Evolutionary conservation across 30 jellyfish, hydroid and myxozoan genomes (phyloP), one percentile per base, ranked within the genome.

Genomic region (Nemopilema nomurai): DNA sequence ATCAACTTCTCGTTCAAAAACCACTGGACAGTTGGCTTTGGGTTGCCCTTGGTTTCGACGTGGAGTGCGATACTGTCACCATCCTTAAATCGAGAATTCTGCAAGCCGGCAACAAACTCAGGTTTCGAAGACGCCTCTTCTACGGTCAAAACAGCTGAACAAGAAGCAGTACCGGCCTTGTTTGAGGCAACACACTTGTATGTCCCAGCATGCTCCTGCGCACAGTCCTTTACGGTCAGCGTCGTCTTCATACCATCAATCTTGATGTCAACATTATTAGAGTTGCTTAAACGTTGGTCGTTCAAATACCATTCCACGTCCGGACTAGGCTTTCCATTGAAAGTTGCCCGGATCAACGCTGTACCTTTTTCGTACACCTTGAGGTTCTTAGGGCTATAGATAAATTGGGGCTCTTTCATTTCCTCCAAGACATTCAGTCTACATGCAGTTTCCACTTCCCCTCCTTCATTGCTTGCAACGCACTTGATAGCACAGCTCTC

Each of bases 261-360:
- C 49, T 68, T 87, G 69, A 95, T 74, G 6, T 79, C 96, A 72
- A 62, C 75, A 18, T 68, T 69, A 72, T 79, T 71, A 49, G 77
- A 71, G 68, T 82, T 84, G 28, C 62, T 26, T 18, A 81, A 64
- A 30, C 26, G 83, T 30, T 52, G 84, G 26, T 97, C 99, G 62
- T 90, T 85, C 28, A 69, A 71, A 21, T 30, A 79, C 99, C 99
- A 95, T 27, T 49, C 81, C 4, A 85, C 93, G 23, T 81, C 79
- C 30, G 99, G 99, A 29, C 70, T 57, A 25, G 99, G 99, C 74
- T 79, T 86, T 27, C 99, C 99, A 32, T 81, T 83, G 71, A 85
- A 95, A 21, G 96, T 87, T 22, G 90, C 97, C 21, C 94, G 82
- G 30, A 95, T 81, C 65, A 94, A 70, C 31, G 85, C 94, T 8